Conservation (phyloP, 2,888 invertebrate genomes). For the Cylloceria caligata region DNA sequence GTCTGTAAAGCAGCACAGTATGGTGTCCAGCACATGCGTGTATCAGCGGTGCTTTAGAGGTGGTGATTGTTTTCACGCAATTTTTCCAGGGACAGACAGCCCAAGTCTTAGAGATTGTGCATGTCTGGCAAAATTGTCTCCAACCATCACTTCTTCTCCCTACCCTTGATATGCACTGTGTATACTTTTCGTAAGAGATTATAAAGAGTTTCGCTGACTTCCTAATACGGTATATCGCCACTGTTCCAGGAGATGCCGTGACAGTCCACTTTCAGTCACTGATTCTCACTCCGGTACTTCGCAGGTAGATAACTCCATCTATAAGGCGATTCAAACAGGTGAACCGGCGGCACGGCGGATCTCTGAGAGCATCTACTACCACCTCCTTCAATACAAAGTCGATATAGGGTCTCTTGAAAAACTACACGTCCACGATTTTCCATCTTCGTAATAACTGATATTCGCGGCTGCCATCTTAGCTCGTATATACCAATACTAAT, state of each 20-base stretch:
- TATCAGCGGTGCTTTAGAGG: not conserved
- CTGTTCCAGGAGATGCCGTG: conserved; percentile 41
- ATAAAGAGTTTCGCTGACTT: no score
- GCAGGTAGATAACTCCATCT: conserved; percentile 31
- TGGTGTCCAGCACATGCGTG: not conserved
- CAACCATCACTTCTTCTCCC: conserved; percentile 39
- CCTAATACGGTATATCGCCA: conserved; percentile 39
- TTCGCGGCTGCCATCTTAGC: no score
- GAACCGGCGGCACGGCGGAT: conserved; percentile 7
- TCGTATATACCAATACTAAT: no score
- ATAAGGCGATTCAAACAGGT: conserved; percentile 52
- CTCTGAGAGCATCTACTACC: conserved; percentile 33
- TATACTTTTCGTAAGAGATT: no score
- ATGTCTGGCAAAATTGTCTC: conserved; percentile 10
- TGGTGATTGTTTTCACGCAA: not conserved
- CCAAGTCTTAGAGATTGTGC: no score
- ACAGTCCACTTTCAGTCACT: conserved; percentile 46
- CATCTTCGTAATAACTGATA: conserved; percentile 25
- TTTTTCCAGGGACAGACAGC: no score
- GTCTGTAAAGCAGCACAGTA: not conserved
- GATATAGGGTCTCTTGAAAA: conserved; percentile 43
- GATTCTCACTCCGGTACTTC: conserved; percentile 44
- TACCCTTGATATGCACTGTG: no score
- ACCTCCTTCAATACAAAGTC: conserved; percentile 59
- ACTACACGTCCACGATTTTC: no score